phyloP scores from a whole-genome alignment of 2,797 vertebrate genomes.

The Clarias laeviceps region DNA sequence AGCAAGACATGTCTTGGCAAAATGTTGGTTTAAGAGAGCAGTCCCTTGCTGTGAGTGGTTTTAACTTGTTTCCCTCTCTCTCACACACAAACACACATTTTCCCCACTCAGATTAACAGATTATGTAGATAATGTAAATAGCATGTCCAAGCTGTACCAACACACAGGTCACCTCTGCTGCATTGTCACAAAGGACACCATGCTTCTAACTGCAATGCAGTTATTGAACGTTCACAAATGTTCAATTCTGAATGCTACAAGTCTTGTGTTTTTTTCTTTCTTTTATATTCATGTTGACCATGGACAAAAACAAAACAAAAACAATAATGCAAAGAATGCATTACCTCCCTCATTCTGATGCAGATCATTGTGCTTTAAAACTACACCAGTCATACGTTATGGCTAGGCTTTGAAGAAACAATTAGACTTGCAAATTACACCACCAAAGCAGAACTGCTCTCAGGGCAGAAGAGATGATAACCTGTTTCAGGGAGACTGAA shows the following conservation, averaged over 20 bases:
- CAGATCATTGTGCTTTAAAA: not conserved
- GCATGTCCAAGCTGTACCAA: not conserved
- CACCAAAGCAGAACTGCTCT: slow-evolving; percentile 19
- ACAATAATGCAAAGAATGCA: not conserved
- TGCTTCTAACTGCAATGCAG: not conserved
- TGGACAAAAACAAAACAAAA: not conserved
- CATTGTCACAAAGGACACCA: not conserved
- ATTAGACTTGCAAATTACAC: slow-evolving; percentile 40
- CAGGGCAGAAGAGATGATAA: not conserved
- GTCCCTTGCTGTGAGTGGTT: slow-evolving; percentile 5
- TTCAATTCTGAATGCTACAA: not conserved
- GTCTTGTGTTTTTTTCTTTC: not conserved
- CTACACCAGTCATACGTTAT: not conserved
- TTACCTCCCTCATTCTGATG: not conserved
- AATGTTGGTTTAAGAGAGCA: slow-evolving; percentile 16
- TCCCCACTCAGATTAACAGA: not conserved
- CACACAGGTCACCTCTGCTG: not conserved
- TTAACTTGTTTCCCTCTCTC: not conserved
- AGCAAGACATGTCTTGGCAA: not conserved
- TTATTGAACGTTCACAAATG: not conserved
- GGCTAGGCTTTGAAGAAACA: slow-evolving; percentile 14
- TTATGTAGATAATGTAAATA: not conserved
- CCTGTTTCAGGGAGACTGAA: not conserved
- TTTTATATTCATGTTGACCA: not conserved
- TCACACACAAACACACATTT: not conserved